Evolutionary conservation across 1,140 invertebrate genomes (phyloP).

Genomic region (Sitobion miscanthi): DNA sequence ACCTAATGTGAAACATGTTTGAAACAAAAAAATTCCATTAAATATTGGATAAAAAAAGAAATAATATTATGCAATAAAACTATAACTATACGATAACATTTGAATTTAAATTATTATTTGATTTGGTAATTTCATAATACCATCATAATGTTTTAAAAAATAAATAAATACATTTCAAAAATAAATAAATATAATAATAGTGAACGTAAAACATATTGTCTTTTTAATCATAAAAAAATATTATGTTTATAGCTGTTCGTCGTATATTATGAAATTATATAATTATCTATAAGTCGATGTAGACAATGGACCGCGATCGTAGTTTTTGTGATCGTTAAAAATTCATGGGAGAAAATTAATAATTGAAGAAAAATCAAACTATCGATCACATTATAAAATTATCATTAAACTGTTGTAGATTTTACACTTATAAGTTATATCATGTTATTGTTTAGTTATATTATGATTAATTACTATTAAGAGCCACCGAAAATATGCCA

Average conservation of each 20-base stretch:
- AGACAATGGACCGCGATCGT: background rate
- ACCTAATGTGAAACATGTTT: background rate
- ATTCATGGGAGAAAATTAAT: background rate
- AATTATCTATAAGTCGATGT: background rate
- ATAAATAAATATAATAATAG: background rate
- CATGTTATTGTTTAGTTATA: background rate
- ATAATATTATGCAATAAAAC: background rate
- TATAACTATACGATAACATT: too few species aligned
- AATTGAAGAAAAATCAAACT: background rate
- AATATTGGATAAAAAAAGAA: background rate
- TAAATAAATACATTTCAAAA: background rate
- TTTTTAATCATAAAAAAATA: background rate
- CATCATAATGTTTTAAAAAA: background rate
- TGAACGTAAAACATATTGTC: background rate
- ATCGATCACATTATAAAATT: background rate
- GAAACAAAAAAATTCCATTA: background rate
- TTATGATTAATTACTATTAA: background rate
- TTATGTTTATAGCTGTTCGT: background rate
- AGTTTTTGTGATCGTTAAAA: background rate
- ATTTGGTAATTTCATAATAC: background rate
- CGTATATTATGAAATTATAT: background rate
- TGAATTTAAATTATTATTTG: too few species aligned
- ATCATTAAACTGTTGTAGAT: background rate
- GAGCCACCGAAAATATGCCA: too few species aligned
- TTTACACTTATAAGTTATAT: background rate